Base-by-base conservation (phyloP, 2,888 invertebrate genomes). In the Hydrotaea cyrtoneurina region DNA sequence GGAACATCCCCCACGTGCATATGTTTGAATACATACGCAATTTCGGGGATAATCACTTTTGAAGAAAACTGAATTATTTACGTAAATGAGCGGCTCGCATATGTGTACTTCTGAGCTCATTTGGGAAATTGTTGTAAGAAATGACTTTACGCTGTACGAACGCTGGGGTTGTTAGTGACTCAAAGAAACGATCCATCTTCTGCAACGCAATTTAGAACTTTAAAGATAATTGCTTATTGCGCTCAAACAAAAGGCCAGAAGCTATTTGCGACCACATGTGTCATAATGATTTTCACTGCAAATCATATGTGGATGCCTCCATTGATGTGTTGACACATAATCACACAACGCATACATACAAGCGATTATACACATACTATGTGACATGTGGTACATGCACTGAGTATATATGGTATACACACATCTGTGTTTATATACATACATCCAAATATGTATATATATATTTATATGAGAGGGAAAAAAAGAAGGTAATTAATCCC, bases 401-500 rank as follows among this genome's bases (percentile, higher is more conserved):
- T 31, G 31, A 4, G 31, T 31, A 4, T 4, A 2, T 31, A 31
- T 31, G 31, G 7, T 31, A 31, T 31, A 31, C n/a, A n/a, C n/a
- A n/a, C 7, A 31, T 31, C 31, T 7, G 31, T 31, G 2, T 31
- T 4, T 31, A 31, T 31, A 7, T 31, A 31, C 3, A 31, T 31
- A 39, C 39, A 39, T 13, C 11, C 36, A 5, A 36, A 36, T 36
- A 8, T 36, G 3, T 8, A 36, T 39, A 8, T 39, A 39, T 10
- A 10, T 39, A 39, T 13, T 8, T 13, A 10, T 39, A 10, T 3
- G 1, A 4, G 11, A 39, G 7, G 3, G 7, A 31, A 31, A 31
- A 31, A 39, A 39, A 39, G 13, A 50, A 2, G 15, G 69, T 69
- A 69, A 69, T 69, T 69, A 69, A 69, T 69, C 69, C 69, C 69